Base-by-base conservation (phyloP, 30 jellyfish, hydroid and myxozoan species). In the Nemopilema nomurai region DNA sequence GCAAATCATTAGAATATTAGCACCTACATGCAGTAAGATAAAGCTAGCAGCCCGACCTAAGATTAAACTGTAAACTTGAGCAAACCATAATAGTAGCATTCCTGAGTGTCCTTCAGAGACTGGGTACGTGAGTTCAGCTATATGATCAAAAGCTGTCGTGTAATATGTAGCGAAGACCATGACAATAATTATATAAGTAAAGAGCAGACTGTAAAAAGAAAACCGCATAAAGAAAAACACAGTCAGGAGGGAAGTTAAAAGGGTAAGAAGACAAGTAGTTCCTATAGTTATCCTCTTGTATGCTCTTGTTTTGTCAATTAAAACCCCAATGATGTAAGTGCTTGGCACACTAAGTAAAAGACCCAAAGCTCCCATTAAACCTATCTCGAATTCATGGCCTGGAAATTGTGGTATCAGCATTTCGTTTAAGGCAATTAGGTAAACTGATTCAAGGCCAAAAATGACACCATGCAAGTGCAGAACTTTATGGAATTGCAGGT, bases 111-210 rank as follows among this genome's bases (percentile, higher is more conserved):
- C 72, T n/a, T 69, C 80, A 18, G 80, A 31, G 6, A 69, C 31
- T 1, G 80, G 80, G 19, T 69, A 69, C 8, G 80, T 69, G 9
- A 31, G 26, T 28, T 69, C 80, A 18, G 80, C 80, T 4, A 9
- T 18, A 20, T 26, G 62, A 9, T 69, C 80, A 69, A 69, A 69
- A 19, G 80, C 80, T 18, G 62, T 28, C n/a, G 80, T 69, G 62
- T 69, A 69, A 69, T 26, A 69, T 28, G 80, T 26, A 69, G 52
- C 51, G 22, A 18, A 26, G 24, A 28, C 31, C 4, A 28, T 28
- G 6, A 26, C 80, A 4, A 69, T 69, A 4, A 28, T 28, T 17
- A 69, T 18, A 19, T 26, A 31, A 21, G 80, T 69, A 21, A 8
- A 21, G 31, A 69, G 22, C 7, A 69, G 67, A 18, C 27, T 18